Base-by-base conservation (phyloP, 2,113 vertebrate species). In the Corynorhinus townsendii region DNA sequence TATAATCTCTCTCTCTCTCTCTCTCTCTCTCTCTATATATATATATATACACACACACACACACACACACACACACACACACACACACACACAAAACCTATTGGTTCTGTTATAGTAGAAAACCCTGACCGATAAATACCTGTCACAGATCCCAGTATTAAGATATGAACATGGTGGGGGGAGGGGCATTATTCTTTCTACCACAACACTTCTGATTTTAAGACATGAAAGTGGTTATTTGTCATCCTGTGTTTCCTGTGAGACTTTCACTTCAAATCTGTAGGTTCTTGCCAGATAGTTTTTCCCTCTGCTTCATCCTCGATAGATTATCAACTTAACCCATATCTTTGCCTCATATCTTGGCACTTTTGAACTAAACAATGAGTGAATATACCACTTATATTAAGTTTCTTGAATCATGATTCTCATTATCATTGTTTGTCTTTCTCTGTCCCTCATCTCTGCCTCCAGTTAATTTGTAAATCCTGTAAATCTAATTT, bases 231-330 rank as follows among this genome's bases (percentile, higher is more conserved):
- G 22, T 62, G 5, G 1, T 72, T 30, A 9, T n/a, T 79, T 49
- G 16, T 69, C 19, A 71, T 2, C 2, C 4, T 11, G 4, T 6
- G 11, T 12, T 3, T 33, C 1, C 19, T 76, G 11, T 2, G 26
- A 11, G 40, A 72, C 15, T 45, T 16, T 71, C 9, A 66, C 17
- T 49, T 56, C 6, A 11, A 38, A 47, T 40, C 1, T 71, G 24
- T 54, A 8, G 30, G 35, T 24, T 56, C 15, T 15, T 38, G 12
- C 22, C 30, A 40, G 11, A 14, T 8, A 80, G 2, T 0, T 19
- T 30, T 79, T 62, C 26, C 26, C 5, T 90, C 30, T 52, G 22
- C 7, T 22, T 47, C 20, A 35, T 2, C 22, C 16, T 47, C 40
- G 24, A 8, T 7, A 40, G 43, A 1, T 43, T 2, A 6, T 19